phyloP scores from a whole-genome alignment of 2,888 invertebrate genomes.

The Sminthurides aquaticus region DNA sequence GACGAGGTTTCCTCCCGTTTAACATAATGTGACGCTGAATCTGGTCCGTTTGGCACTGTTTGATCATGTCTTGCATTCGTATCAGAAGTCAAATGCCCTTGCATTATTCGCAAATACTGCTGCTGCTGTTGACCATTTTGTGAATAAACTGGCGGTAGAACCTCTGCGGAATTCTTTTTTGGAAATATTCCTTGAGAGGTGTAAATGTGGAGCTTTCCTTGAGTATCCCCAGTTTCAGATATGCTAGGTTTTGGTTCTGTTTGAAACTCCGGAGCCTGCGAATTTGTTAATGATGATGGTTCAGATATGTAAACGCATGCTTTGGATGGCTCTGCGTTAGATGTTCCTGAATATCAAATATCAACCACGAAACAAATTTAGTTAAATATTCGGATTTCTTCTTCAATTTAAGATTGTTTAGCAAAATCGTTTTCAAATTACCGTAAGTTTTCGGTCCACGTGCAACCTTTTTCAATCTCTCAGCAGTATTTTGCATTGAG shows the following conservation, averaged over 20 bases:
- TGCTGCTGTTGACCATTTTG: background rate
- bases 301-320: conserved; percentile 16
- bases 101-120: background rate
- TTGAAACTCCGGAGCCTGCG: background rate
- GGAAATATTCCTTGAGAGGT: background rate
- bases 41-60: too few species aligned
- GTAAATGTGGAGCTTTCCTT: background rate
- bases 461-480: too few species aligned
- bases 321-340: conserved; percentile 4
- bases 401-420: too few species aligned
- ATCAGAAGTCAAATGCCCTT: background rate
- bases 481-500: too few species aligned
- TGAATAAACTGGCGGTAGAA: too few species aligned
- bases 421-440: too few species aligned
- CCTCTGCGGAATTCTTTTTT: background rate
- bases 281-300: background rate
- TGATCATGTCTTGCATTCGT: background rate
- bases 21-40: too few species aligned
- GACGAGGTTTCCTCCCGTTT: background rate
- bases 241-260: too few species aligned
- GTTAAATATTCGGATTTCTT: too few species aligned
- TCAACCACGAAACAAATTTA: too few species aligned
- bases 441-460: too few species aligned
- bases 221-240: background rate
- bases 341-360: background rate